Evolutionary conservation across 2,888 invertebrate genomes (phyloP), one percentile per base, ranked within the genome.

Genomic region (Apodemia zela): DNA sequence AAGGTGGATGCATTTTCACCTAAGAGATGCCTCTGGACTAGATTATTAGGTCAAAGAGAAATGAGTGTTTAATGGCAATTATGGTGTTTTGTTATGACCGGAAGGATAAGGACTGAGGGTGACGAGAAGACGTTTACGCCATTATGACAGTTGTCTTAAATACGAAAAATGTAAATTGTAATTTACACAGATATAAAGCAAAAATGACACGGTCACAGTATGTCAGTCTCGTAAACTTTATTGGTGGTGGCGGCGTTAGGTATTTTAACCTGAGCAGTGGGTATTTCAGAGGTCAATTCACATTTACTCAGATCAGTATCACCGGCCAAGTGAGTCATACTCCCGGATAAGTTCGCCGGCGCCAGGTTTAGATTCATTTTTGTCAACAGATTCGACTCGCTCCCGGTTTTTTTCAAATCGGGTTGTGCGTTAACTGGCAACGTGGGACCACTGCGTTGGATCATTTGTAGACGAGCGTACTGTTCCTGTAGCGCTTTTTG

Each of bases 151-250:
- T 21, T 54, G 11, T 25, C 54, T 54, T 13, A 42, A 21, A 13
- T 54, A 54, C 65, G 59, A 42, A 63, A 64, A 62, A 63, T 71
- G 64, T 66, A 63, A 64, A 62, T 62, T 71, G 64, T 66, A 71
- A 70, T 68, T 73, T 72, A 79, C 67, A 80, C 77, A 70, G 77
- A 78, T 81, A 81, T 75, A 74, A 75, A 74, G 74, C 74, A 72
- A 75, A 73, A 75, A 72, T 75, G 75, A 73, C 72, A 76, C 72
- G 80, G 84, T 96, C 96, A 98, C 94, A 98, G 96, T 92, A 98
- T 98, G 85, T 98, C 98, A 73, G 98, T 98, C 93, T 98, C 97
- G 87, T 97, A 98, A 73, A 97, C 95, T 89, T 97, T 96, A 79
- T 94, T 96, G 61, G 94, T 95, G 66, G 95, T 95, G 70, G 94